Evolutionary conservation across 2,888 invertebrate species (phyloP), one percentile per base, ranked within the genome.

Genomic region (Platerodrilus igneus): DNA sequence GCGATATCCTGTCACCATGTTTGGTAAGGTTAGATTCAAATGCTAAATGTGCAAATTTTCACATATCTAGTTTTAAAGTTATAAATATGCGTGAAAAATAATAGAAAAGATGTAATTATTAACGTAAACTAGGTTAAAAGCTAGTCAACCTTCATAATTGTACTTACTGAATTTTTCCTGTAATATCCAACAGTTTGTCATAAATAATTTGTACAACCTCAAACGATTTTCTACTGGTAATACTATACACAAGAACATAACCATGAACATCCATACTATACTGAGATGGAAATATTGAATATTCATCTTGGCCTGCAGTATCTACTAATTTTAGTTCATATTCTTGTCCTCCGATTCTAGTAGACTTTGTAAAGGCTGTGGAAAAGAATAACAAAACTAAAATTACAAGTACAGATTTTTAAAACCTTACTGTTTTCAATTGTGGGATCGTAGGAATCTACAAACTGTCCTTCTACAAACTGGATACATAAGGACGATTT

Each of bases 341-440:
- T 56, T 95, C 95, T 68, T 94, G 92, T 37, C 92, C 90, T 67
- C 88, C 84, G 20, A 93, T 80, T 55, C 91, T 79, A 35, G 91
- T 83, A 43, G 81, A 84, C 72, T 94, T 95, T 51, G 87, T 87
- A 65, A 95, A 95, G 39, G 94, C n/a, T n/a, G n/a, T n/a, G n/a
- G n/a, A n/a, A n/a, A n/a, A n/a, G n/a, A n/a, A 95, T 66, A 33
- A 16, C n/a, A n/a, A n/a, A n/a, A n/a, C n/a, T 2, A 11, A 6
- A n/a, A 14, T n/a, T 5, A 17, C 7, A 6, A 34, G 6, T 11
- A 8, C 25, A 10, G 5, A 9, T 16, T 96, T 96, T 79, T n/a
- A n/a, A n/a, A n/a, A n/a, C n/a, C n/a, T n/a, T n/a, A n/a, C n/a
- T 95, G 67, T 96, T 96, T 79, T 97, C 96, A 65, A 97, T 97